These are phyloP conservation scores for Drosophila melanosoma DNA, from an alignment of 2,888 invertebrate species.

Conservation along the genomic window DNA sequence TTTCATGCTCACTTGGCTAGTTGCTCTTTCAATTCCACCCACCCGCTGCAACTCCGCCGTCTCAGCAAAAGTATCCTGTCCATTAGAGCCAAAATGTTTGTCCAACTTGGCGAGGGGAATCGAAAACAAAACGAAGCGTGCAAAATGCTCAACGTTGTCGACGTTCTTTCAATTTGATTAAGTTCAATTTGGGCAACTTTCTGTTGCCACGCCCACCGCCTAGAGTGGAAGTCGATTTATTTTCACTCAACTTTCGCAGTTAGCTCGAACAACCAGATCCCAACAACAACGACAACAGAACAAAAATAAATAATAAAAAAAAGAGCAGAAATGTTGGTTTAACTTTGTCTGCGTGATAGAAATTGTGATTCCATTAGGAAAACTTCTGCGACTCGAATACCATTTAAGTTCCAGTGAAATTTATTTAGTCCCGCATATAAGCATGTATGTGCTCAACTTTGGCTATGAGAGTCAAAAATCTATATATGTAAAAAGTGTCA, in stretches of 20 bases:
- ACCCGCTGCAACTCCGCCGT: background rate
- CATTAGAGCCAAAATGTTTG: constrained; percentile 53
- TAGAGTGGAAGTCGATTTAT: constrained; percentile 56
- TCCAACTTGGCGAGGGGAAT: constrained; percentile 42
- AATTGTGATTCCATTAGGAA: constrained; percentile 78
- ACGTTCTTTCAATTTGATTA: constrained; percentile 68
- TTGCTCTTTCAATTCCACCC: constrained; percentile 1
- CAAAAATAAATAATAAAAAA: constrained; percentile 32
- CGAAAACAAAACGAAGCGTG: constrained; percentile 67
- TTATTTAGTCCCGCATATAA: constrained; percentile 35
- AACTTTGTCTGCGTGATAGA: constrained; percentile 50
- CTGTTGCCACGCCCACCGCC: constrained; percentile 56
- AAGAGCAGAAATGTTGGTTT: constrained; percentile 49
- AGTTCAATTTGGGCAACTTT: constrained; percentile 71
- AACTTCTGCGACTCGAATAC: constrained; percentile 75
- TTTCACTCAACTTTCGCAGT: constrained; percentile 73
- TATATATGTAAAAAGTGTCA: constrained; percentile 37
- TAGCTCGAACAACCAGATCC: constrained; percentile 57
- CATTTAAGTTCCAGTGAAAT: constrained; percentile 70
- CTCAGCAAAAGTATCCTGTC: constrained; percentile 10
- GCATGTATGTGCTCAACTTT: constrained; percentile 3
- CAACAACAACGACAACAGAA: constrained; percentile 26
- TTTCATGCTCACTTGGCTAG: constrained; percentile 54
- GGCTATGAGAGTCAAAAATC: constrained; percentile 12
- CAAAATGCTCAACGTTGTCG: constrained; percentile 62